Evolutionary conservation across 2,888 invertebrate species (phyloP), one percentile per base, ranked within the genome.

Genomic region (Andrena minutula): DNA sequence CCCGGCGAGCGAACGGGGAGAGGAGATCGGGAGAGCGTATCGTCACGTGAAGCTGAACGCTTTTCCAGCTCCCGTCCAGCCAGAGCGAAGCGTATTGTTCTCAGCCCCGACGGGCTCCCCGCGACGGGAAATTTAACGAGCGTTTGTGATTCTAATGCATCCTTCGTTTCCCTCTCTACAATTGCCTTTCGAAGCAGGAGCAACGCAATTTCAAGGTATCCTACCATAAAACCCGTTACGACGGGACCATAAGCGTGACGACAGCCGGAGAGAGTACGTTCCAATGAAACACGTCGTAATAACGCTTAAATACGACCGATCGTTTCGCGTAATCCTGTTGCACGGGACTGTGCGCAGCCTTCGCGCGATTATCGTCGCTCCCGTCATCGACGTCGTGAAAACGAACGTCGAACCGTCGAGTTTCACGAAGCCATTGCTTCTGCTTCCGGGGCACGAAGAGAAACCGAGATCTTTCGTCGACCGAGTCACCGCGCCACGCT

Each of bases 401-500:
- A 47, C 63, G 56, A 69, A 71, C 35, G 75, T 26, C 53, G 56
- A 66, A 66, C 70, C 76, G 49, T 73, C 66, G 35, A 73, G 72
- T 47, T 66, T 60, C 64, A n/a, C 85, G 68, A 75, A 69, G 61
- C 75, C 4, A 73, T 82, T 69, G 76, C 28, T 87, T 83, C 86
- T 82, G 83, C 64, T 87, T 86, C 86, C 88, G 86, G 41, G 58
- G 77, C 66, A 56, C 65, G 63, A 47, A 51, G 68, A 60, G 68
- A 60, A 73, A 53, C 66, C 60, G 32, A n/a, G n/a, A 77, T 58
- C 72, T 47, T 56, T 49, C 51, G 63, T 16, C 70, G 76, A 66
- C 49, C 49, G 23, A 60, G 68, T 28, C 51, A 64, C 20, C 71
- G 47, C 16, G 35, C 49, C 28, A 10, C n/a, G n/a, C 70, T 77